Base-by-base conservation (phyloP, 2,888 invertebrate genomes). In the Sepioteuthis lessoniana region DNA sequence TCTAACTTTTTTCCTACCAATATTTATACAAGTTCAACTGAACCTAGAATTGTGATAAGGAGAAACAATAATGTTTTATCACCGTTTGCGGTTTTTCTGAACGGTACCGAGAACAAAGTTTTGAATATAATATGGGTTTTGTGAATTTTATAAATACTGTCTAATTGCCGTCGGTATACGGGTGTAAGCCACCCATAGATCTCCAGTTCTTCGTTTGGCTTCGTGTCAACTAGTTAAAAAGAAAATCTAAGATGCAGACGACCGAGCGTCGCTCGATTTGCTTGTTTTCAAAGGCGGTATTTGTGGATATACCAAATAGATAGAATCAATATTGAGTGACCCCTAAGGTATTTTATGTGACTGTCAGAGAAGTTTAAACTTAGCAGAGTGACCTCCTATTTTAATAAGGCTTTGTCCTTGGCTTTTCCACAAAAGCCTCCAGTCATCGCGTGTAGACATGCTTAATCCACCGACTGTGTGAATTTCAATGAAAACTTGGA, bases 281-380 rank as follows among this genome's bases (percentile, higher is more conserved):
- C 13, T 35, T 76, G n/a, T 13, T 76, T 76, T 76, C 76, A 76
- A 76, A 76, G 76, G 4, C 21, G 25, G 21, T 55, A 55, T 55
- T 55, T n/a, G n/a, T 76, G 76, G 76, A 13, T 76, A n/a, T n/a
- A 13, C 13, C 76, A 76, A 76, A 76, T 76, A 76, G 35, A 35
- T n/a, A 76, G 76, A 76, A 76, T 76, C 76, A 76, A 76, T 76
- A 76, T 76, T n/a, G 76, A n/a, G 16, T 76, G 76, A n/a, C n/a
- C n/a, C 76, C 42, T 35, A 76, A 76, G 8, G 31, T n/a, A 76
- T 16, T 35, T 76, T 76, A 76, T 76, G n/a, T 76, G 76, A 76
- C 76, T 76, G 76, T 76, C 10, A 76, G n/a, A 13, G 35, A 76
- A 76, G n/a, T 76, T 35, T 76, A 35, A 76, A 76, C 3, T 4